phyloP scores from a whole-genome alignment of 2,113 vertebrate genomes.

The Gadus chalcogrammus region DNA sequence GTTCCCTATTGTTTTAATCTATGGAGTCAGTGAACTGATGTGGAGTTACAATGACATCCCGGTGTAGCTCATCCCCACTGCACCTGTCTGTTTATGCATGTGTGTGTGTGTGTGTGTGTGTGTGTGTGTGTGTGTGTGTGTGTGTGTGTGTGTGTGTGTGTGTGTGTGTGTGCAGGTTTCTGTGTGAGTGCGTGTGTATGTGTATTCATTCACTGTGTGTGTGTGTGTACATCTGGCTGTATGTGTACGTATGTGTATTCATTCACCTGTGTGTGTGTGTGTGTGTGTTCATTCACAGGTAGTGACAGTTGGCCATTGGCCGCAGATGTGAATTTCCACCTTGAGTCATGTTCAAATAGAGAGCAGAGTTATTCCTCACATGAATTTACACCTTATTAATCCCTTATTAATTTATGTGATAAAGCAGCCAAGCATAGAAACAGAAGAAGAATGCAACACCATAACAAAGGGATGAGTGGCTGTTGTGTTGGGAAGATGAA shows the following conservation, averaged over 20 bases:
- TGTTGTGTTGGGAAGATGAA: too few species aligned
- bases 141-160: background rate
- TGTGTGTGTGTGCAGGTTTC: background rate
- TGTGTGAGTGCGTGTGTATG: slow-evolving; percentile 1
- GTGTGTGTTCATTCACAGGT: background rate
- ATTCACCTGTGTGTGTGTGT: too few species aligned
- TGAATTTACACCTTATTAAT: too few species aligned
- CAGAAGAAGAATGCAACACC: too few species aligned
- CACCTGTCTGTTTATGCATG: background rate
- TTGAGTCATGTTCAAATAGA: background rate
- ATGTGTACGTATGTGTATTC: too few species aligned
- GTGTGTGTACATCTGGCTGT: background rate
- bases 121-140: slow-evolving; percentile 1
- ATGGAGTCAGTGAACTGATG: background rate
- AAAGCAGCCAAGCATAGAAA: too few species aligned
- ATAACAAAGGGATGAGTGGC: too few species aligned
- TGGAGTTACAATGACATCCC: background rate
- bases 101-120: too few species aligned
- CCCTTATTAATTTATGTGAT: too few species aligned
- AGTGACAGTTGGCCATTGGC: too few species aligned
- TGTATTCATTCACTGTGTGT: background rate
- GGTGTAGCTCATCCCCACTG: background rate
- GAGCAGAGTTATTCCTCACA: too few species aligned
- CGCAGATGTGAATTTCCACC: background rate
- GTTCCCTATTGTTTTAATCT: background rate